Evolutionary conservation across 2,113 vertebrate species (phyloP), one percentile per base, ranked within the genome.

Genomic region (Bombycilla garrulus): DNA sequence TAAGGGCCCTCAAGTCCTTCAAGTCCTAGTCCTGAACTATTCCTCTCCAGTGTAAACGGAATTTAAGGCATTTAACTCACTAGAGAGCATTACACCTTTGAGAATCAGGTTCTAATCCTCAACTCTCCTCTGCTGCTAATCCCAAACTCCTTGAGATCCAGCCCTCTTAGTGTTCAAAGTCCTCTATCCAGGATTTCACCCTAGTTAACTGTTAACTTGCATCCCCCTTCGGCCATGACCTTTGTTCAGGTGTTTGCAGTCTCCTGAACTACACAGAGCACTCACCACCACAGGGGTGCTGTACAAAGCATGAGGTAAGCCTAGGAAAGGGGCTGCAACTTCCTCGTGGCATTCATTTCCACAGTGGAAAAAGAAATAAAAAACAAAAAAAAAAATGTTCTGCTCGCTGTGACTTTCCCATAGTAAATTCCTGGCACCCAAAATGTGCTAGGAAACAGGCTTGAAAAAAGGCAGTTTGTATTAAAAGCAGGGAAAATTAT

Each of bases 141-240:
- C 38, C 36, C 51, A 93, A 71, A 93, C 64, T 81, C 87, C 73
- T 60, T 53, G 70, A 90, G 61, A 70, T 62, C 38, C 0, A 0
- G 13, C 45, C 15, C 57, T 76, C 45, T 40, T 19, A 51, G 19
- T 17, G 95, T 81, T 91, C 91, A 86, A 96, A 95, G 93, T 93
- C 79, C 74, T 61, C 42, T 22, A 2, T 33, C 4, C 7, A 47
- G 36, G 44, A 64, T 47, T 76, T 86, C 7, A 15, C 14, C 44
- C 51, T 82, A 38, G 92, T 95, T 96, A 96, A 95, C 42, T 9
- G 38, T 95, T 96, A 95, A 95, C 81, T 66, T 44, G 26, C 38
- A 69, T 50, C 28, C 76, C 53, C 45, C 66, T 90, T 80, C 60
- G 79, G 47, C 85, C 92, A 33, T 88, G 92, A 86, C 78, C 81